A percentile compares a stretch with the other conserved stretches of the same genome.
Conservation (phyloP, 2,888 invertebrate genomes). For the Odontocerum albicorne region DNA sequence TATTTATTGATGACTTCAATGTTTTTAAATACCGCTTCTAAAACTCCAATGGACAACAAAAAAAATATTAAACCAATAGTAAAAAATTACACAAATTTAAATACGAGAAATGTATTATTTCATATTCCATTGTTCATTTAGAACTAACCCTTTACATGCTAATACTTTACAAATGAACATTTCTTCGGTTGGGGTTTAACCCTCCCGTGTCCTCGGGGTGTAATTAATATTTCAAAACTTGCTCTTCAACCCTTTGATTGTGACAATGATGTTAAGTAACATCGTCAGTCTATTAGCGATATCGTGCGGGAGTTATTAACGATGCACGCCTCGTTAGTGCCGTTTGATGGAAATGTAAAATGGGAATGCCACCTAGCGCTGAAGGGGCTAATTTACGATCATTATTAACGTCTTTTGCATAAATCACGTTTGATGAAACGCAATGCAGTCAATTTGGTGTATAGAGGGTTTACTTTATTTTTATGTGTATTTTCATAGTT, state of each 20-base stretch:
- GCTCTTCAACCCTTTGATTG: conserved; percentile 28
- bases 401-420: neutral
- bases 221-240: conserved; percentile 36
- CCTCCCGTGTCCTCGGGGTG: conserved; percentile 1
- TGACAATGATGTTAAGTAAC: conserved; percentile 33
- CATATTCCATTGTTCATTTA: too few species aligned
- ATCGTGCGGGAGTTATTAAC: conserved; percentile 35
- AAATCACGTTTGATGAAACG: neutral
- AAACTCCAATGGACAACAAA: too few species aligned
- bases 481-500: neutral
- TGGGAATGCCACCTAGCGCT: neutral
- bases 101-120: too few species aligned
- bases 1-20: too few species aligned
- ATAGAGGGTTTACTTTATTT: too few species aligned
- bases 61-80: too few species aligned
- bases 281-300: conserved; percentile 31
- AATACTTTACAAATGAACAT: conserved; percentile 10
- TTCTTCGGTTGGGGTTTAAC: neutral
- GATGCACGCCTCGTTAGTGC: conserved; percentile 30
- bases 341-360: conserved; percentile 6
- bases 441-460: neutral
- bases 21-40: too few species aligned
- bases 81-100: too few species aligned
- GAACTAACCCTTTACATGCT: too few species aligned
- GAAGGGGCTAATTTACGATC: conserved; percentile 7